Percentiles rank a stretch among this genome's conserved stretches.
phyloP scores from a whole-genome alignment of 2,888 invertebrate species.

The Listrodromus nycthemerus region DNA sequence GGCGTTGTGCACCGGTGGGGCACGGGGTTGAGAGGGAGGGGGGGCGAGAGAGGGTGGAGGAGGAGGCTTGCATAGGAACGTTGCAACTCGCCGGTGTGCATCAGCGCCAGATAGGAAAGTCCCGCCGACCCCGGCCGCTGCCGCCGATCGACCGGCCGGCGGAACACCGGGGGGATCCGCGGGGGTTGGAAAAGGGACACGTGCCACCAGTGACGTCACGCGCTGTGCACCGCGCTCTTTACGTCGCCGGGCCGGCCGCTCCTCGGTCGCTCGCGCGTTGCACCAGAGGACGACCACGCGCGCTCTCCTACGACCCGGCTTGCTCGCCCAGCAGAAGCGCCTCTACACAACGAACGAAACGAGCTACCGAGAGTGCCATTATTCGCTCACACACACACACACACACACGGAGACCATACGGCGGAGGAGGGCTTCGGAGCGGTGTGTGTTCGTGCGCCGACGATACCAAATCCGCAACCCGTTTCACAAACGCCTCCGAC shows the following conservation, averaged over 20 bases:
- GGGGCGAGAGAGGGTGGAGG: too few species aligned
- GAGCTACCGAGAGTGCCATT: background rate
- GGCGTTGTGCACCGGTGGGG: background rate
- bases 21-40: too few species aligned
- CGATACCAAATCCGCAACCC: constrained; percentile 18
- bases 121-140: constrained; percentile 69
- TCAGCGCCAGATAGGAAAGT: constrained; percentile 58
- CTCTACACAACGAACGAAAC: background rate
- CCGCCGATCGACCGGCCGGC: constrained; percentile 67
- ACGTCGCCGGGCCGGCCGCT: constrained; percentile 62
- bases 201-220: constrained; percentile 82
- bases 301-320: constrained; percentile 26
- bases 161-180: constrained; percentile 73
- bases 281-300: constrained; percentile 8
- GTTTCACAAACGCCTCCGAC: constrained; percentile 13
- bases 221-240: constrained; percentile 54
- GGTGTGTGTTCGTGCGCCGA: background rate
- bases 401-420: constrained; percentile 19
- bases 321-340: constrained; percentile 31
- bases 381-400: constrained; percentile 69
- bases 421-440: background rate
- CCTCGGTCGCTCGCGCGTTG: background rate
- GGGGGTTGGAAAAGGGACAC: constrained; percentile 77
- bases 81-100: constrained; percentile 66
- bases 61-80: constrained; percentile 53